Conservation (phyloP, 1,140 invertebrate genomes). For the Paraescarpia echinospica region DNA sequence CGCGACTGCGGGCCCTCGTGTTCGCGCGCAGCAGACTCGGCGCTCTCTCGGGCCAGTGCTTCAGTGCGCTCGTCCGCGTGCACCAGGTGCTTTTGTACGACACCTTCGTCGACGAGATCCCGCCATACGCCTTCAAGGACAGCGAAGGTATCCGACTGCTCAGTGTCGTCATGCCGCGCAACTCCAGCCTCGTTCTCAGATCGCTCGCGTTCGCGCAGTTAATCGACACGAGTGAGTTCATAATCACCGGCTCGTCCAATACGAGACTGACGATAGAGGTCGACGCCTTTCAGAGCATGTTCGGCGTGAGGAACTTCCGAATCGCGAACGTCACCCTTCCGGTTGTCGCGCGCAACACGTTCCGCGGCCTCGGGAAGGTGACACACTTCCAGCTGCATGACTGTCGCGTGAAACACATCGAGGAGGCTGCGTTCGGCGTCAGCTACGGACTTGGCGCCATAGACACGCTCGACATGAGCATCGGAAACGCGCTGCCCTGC, state of each 20-base stretch:
- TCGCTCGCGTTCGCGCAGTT: background rate
- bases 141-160: background rate
- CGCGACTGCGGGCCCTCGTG: background rate
- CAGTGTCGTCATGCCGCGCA: background rate
- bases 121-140: constrained; percentile 10
- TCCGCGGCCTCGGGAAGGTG: background rate
- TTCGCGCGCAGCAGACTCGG: background rate
- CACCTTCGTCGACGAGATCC: background rate
- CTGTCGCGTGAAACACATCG: background rate
- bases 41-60: background rate
- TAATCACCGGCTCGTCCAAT: background rate
- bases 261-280: background rate
- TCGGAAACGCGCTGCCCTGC: background rate
- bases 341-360: background rate
- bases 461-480: background rate
- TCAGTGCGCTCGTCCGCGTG: background rate
- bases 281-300: constrained; percentile 3
- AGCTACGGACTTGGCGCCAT: background rate
- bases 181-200: background rate
- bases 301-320: background rate
- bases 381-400: background rate
- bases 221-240: background rate
- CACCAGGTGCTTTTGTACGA: background rate
- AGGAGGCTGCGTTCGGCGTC: background rate
- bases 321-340: background rate